Conservation (phyloP, 2,888 invertebrate genomes). For the Pachycephus smyrnensis region DNA sequence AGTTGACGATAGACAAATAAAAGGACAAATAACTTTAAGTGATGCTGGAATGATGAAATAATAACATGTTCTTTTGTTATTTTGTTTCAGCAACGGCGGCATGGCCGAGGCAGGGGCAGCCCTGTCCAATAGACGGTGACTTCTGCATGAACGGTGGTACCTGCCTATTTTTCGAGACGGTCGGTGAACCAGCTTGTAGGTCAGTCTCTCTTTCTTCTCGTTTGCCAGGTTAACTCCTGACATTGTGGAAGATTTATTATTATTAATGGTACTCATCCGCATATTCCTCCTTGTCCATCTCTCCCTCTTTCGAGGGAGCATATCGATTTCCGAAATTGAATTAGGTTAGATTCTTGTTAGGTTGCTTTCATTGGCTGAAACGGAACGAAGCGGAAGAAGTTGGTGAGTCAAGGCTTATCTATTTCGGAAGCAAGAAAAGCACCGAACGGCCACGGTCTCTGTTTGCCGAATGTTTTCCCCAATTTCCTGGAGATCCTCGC, state of each 20-base stretch:
- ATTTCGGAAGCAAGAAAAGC: background rate
- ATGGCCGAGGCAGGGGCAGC: conserved; percentile 74
- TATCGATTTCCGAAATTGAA: too few relatives aligned
- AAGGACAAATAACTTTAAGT: too few relatives aligned
- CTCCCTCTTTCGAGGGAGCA: too few relatives aligned
- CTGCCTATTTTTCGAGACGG: conserved; percentile 83
- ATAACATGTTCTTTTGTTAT: conserved; percentile 29
- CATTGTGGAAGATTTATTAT: too few relatives aligned
- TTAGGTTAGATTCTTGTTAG: too few relatives aligned
- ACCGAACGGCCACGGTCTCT: conserved; percentile 1
- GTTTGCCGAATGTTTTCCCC: conserved; percentile 23
- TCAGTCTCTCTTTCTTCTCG: conserved; percentile 68
- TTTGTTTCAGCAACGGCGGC: conserved; percentile 68
- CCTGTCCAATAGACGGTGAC: conserved; percentile 77
- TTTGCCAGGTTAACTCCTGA: too few relatives aligned
- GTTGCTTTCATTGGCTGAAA: too few relatives aligned
- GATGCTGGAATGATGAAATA: too few relatives aligned
- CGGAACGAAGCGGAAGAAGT: too few relatives aligned
- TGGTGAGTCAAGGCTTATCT: too few relatives aligned
- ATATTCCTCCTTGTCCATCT: too few relatives aligned
- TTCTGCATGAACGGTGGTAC: conserved; percentile 91
- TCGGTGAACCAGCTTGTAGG: conserved; percentile 88
- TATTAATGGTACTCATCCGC: too few relatives aligned
- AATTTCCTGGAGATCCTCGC: conserved; percentile 22
- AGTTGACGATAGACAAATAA: background rate